These are phyloP conservation scores for Danaus plexippus DNA, from an alignment of 1,140 invertebrate species.

Conservation along the genomic window DNA sequence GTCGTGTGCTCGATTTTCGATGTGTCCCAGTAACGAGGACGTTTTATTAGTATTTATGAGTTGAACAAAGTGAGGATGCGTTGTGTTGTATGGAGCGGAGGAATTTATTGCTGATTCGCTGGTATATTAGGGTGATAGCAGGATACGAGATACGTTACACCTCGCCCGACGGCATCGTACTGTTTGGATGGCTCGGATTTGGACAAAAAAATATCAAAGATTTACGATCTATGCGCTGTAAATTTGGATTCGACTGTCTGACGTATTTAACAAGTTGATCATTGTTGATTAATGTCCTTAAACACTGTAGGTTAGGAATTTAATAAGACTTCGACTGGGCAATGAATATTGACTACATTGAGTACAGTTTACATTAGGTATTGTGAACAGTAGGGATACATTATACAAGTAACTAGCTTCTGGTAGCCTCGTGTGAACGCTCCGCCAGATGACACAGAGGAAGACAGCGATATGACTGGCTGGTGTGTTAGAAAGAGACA, in stretches of 20 bases:
- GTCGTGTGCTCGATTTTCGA: constrained; percentile 70
- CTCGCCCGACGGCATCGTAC: too few relatives aligned
- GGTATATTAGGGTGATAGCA: too few relatives aligned
- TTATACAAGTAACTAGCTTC: constrained; percentile 66
- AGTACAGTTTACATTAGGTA: constrained; percentile 35
- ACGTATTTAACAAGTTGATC: too few relatives aligned
- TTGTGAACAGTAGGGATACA: constrained; percentile 57
- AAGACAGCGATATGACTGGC: constrained; percentile 29
- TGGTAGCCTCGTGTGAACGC: constrained; percentile 56
- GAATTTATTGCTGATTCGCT: constrained; percentile 45
- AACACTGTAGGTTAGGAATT: too few relatives aligned
- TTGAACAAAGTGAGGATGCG: constrained; percentile 43
- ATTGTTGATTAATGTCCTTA: too few relatives aligned
- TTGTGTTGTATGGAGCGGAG: constrained; percentile 50
- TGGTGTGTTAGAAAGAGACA: constrained; percentile 36
- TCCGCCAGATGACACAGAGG: constrained; percentile 57
- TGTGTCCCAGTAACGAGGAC: constrained; percentile 65
- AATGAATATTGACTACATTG: too few relatives aligned
- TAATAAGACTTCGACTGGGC: too few relatives aligned
- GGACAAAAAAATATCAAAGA: too few relatives aligned
- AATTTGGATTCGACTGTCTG: too few relatives aligned
- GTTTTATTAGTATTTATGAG: constrained; percentile 71
- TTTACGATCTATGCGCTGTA: too few relatives aligned
- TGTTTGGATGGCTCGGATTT: too few relatives aligned
- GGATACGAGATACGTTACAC: too few relatives aligned